phyloP scores from a whole-genome alignment of 2,888 invertebrate species.

The Saturnia pavonia region DNA sequence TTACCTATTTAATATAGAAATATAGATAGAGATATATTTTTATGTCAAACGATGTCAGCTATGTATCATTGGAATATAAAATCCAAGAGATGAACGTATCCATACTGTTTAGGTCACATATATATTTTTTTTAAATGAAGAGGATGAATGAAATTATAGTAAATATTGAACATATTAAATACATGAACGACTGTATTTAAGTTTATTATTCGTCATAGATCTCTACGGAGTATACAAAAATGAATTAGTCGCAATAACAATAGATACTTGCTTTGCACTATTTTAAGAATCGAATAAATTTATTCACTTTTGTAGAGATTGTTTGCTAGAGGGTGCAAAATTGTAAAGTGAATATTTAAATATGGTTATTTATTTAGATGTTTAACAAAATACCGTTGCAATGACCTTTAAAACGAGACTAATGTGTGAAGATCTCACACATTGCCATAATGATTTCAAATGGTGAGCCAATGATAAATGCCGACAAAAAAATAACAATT shows the following conservation, averaged over 20 bases:
- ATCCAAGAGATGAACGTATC: too few species aligned
- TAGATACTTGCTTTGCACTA: neutral
- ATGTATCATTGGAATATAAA: too few species aligned
- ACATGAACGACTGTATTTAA: too few species aligned
- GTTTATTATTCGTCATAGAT: neutral
- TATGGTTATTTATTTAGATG: slow-evolving; percentile 3
- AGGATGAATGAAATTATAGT: too few species aligned
- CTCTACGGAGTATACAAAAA: neutral
- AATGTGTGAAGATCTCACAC: slow-evolving; percentile 48
- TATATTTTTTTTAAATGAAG: too few species aligned
- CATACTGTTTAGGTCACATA: too few species aligned
- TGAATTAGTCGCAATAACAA: neutral
- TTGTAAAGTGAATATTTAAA: neutral
- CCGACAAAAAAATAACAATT: slow-evolving; percentile 58
- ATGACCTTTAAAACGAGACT: slow-evolving; percentile 16
- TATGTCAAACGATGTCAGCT: too few species aligned
- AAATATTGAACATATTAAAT: neutral
- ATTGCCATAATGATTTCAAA: slow-evolving; percentile 44
- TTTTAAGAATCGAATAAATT: too few species aligned
- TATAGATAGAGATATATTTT: too few species aligned
- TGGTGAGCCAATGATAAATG: slow-evolving; percentile 47
- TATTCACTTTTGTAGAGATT: slow-evolving; percentile 2
- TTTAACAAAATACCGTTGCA: slow-evolving; percentile 8
- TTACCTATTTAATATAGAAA: too few species aligned
- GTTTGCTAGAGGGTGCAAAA: neutral